Evolutionary conservation across 2,797 vertebrate genomes (phyloP), one percentile per base, ranked within the genome.

Genomic region (Sebastes elongatus): DNA sequence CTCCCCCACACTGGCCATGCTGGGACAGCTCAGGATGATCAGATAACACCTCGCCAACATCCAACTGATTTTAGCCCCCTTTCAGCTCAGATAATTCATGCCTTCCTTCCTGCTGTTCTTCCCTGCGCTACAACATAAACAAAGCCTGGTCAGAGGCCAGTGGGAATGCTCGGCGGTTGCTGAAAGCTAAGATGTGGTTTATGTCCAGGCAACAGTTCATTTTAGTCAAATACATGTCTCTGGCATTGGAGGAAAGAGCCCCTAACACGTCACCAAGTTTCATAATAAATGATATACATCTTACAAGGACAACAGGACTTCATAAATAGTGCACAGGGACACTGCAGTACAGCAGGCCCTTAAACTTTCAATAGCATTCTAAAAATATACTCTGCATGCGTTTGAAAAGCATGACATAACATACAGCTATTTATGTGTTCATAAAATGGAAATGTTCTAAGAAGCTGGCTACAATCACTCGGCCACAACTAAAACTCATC

Each of bases 51-150:
- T 81, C 38, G 27, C 69, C 73, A 82, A 84, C 78, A 76, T 80
- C 74, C 77, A 82, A 49, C 61, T 35, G 61, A 86, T 73, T 90
- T 66, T 65, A 70, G 52, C 70, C 66, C 16, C 33, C 59, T 66
- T 49, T 60, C 68, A 82, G 84, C 76, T 71, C 79, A 76, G 73
- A 92, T 87, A 89, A 90, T 76, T 80, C 63, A 63, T 74, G 82
- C 35, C 78, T 92, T 89, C 87, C 93, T 92, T 93, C 89, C 92
- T 87, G 87, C 76, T 78, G 72, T 67, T 90, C 82, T 52, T 79
- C 53, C 64, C 71, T 10, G 49, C 18, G 9, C 52, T 70, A 14
- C 62, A 74, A 73, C 67, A 82, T 61, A 89, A 91, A 95, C 81
- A 92, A 38, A 28, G 25, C 10, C 56, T 60, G 14, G 1, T 69